These are phyloP conservation scores for Chrysochloris asiatica DNA, from an alignment of 2,113 vertebrate genomes.

Conservation along the genomic window DNA sequence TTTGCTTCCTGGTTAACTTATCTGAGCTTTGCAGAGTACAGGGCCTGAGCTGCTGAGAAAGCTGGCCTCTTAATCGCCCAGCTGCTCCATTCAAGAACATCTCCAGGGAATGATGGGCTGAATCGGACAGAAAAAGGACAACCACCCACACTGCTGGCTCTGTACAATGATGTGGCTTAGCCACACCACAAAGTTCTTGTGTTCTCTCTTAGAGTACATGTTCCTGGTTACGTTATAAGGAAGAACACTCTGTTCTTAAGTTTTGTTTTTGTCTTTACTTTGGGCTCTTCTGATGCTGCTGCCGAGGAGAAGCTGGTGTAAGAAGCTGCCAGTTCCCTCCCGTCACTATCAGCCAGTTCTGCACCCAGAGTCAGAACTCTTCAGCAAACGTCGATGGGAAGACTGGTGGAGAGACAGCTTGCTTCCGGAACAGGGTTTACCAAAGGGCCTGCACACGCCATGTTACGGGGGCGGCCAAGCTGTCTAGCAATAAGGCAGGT, in stretches of 20 bases:
- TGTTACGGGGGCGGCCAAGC: slow-evolving; percentile 20
- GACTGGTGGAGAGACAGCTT: slow-evolving; percentile 29
- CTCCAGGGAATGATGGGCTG: not conserved
- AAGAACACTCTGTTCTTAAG: not conserved
- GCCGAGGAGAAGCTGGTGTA: not conserved
- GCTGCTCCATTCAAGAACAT: not conserved
- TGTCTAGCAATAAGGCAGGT: slow-evolving; percentile 26
- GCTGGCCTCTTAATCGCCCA: not conserved
- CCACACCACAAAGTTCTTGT: too few species aligned
- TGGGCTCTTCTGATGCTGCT: not conserved
- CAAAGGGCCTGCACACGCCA: not conserved
- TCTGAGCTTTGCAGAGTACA: not conserved
- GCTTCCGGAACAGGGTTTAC: slow-evolving; percentile 63
- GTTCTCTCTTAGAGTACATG: not conserved
- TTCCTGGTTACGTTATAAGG: rapidly evolving
- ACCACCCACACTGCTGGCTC: too few species aligned
- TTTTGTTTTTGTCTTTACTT: not conserved
- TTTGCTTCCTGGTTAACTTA: too few species aligned
- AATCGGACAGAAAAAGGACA: not conserved
- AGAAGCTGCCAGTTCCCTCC: slow-evolving; percentile 53
- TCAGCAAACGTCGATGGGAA: not conserved
- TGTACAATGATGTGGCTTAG: not conserved
- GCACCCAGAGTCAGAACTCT: not conserved
- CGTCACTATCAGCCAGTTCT: not conserved
- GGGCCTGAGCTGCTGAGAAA: not conserved